A percentile compares a stretch with the other conserved stretches of the same genome.
These are phyloP conservation scores for Pseudoatta argentina DNA, from an alignment of 1,140 invertebrate species.

Conservation along the genomic window DNA sequence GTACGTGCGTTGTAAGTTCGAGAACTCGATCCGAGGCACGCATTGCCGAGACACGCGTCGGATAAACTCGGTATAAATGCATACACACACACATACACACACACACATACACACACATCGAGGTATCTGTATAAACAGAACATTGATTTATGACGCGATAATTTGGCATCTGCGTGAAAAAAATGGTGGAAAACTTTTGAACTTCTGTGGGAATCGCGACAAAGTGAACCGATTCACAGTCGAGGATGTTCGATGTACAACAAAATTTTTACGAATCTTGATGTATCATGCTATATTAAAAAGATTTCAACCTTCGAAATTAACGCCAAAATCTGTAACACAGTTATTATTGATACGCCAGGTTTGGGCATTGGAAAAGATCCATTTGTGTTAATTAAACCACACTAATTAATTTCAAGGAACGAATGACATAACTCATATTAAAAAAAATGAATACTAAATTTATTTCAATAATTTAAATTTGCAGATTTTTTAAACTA, in stretches of 20 bases:
- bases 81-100: no score
- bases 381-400: no score
- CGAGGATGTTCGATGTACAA: background rate
- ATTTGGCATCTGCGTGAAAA: background rate
- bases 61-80: slow-evolving; percentile 31
- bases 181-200: background rate
- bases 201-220: background rate
- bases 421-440: no score
- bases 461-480: no score
- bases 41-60: slow-evolving; percentile 14
- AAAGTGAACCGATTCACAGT: background rate
- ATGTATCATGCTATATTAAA: background rate
- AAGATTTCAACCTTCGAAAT: no score
- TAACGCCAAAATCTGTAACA: no score
- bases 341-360: no score
- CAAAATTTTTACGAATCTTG: background rate
- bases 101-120: no score
- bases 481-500: no score
- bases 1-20: slow-evolving; percentile 21
- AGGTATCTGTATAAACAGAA: background rate
- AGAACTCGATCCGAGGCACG: slow-evolving; percentile 30
- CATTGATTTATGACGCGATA: background rate
- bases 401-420: no score
- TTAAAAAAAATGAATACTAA: no score
- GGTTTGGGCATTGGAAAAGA: no score